Evolutionary conservation across 2,797 vertebrate species (phyloP).

Genomic region (Moxostoma hubbsi): DNA sequence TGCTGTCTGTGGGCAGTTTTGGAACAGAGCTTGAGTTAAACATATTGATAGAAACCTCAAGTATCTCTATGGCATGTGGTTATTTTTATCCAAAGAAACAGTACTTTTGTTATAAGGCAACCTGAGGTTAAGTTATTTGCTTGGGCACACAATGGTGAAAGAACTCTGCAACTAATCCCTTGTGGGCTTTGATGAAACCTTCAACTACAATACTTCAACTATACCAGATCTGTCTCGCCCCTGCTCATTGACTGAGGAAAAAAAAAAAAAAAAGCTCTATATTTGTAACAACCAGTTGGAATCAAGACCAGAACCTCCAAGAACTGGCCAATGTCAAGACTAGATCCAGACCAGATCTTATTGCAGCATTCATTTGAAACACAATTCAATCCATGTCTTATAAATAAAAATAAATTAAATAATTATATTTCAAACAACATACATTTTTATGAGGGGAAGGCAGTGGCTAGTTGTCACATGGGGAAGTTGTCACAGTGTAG

Average conservation of each 20-base stretch:
- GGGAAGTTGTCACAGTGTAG: too few species aligned
- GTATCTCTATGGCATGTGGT: not conserved
- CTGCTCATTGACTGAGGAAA: not conserved
- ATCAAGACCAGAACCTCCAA: not conserved
- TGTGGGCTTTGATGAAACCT: slow-evolving; percentile 15
- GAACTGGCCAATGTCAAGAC: not conserved
- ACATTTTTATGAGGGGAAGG: too few species aligned
- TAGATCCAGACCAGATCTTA: not conserved
- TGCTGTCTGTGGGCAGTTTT: not conserved
- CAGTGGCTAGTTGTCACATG: too few species aligned
- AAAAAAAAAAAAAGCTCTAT: not conserved
- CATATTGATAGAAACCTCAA: not conserved
- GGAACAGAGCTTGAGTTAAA: not conserved
- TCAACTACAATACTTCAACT: not conserved
- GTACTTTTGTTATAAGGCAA: not conserved
- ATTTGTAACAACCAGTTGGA: not conserved
- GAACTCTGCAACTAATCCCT: not conserved
- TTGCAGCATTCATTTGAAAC: not conserved
- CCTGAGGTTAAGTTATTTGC: not conserved
- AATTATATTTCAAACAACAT: too few species aligned
- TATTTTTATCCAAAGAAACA: slow-evolving; percentile 7
- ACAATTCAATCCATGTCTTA: not conserved
- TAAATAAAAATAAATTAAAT: not conserved
- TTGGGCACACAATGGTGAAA: not conserved
- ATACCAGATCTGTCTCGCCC: not conserved